Evolutionary conservation across 2,113 vertebrate species (phyloP).

Genomic region (Limanda limanda): DNA sequence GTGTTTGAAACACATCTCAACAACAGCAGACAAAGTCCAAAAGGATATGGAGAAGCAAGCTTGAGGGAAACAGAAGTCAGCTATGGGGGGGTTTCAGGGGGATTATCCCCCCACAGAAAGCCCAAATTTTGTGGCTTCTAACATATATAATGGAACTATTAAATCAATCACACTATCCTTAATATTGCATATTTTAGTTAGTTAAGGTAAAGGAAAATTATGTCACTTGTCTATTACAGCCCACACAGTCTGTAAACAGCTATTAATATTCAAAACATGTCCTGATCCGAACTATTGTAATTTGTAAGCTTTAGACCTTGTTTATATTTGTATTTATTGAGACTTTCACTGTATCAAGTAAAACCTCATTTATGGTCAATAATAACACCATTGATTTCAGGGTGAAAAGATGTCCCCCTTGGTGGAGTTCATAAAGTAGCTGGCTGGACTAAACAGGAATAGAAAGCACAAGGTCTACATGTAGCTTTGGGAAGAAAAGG

Average conservation of each 20-base stretch:
- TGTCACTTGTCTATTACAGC: background rate
- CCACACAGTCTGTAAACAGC: background rate
- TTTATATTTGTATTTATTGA: too few species aligned
- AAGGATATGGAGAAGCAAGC: background rate
- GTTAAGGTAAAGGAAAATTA: background rate
- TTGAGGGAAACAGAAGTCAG: too few species aligned
- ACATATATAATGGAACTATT: background rate
- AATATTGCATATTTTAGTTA: background rate
- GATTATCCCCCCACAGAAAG: background rate
- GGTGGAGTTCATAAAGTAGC: too few species aligned
- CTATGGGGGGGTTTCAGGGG: too few species aligned
- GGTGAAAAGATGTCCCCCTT: too few species aligned
- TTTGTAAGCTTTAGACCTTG: too few species aligned
- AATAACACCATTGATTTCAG: background rate
- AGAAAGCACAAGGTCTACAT: background rate
- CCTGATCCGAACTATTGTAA: too few species aligned
- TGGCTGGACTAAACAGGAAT: too few species aligned
- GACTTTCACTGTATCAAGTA: too few species aligned
- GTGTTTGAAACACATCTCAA: background rate
- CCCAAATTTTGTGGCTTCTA: background rate
- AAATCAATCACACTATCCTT: background rate
- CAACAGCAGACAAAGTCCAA: background rate
- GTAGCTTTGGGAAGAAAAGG: background rate
- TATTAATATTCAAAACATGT: background rate
- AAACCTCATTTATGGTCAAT: background rate